These are phyloP conservation scores for Cheumatopsyche charites DNA, from an alignment of 1,140 invertebrate species.

Conservation along the genomic window DNA sequence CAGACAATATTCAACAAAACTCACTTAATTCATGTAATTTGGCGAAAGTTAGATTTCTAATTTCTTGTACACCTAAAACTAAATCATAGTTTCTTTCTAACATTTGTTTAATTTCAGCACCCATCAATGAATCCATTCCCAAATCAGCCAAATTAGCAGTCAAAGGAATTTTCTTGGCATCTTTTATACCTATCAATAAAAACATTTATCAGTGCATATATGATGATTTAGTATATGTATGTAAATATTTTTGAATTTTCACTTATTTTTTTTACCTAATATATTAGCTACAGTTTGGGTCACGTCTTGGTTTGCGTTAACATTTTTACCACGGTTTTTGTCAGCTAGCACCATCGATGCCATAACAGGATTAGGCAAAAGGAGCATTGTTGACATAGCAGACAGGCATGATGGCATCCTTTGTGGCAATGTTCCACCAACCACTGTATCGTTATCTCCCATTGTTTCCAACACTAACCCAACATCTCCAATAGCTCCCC, in stretches of 20 bases:
- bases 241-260: too few relatives aligned
- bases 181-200: constrained; percentile 70
- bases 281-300: constrained; percentile 82
- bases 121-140: constrained; percentile 98
- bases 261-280: too few relatives aligned
- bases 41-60: constrained; percentile 79
- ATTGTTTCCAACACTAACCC: constrained; percentile 88
- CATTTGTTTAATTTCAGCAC: constrained; percentile 96
- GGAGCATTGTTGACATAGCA: constrained; percentile 86
- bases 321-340: constrained; percentile 66
- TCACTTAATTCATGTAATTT: constrained; percentile 72
- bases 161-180: constrained; percentile 75
- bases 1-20: constrained; percentile 2
- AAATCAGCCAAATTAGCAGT: constrained; percentile 84
- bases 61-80: constrained; percentile 86
- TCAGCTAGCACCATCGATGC: constrained; percentile 83
- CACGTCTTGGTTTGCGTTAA: constrained; percentile 63
- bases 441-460: constrained; percentile 86
- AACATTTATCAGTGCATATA: not conserved
- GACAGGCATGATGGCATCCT: constrained; percentile 86
- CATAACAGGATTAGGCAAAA: constrained; percentile 84
- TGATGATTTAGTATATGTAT: not conserved
- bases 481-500: constrained; percentile 97
- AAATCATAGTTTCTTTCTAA: constrained; percentile 92
- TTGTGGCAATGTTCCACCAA: constrained; percentile 93